Evolutionary conservation across 2,113 vertebrate species (phyloP).

Genomic region (Eudyptes chrysolophus): DNA sequence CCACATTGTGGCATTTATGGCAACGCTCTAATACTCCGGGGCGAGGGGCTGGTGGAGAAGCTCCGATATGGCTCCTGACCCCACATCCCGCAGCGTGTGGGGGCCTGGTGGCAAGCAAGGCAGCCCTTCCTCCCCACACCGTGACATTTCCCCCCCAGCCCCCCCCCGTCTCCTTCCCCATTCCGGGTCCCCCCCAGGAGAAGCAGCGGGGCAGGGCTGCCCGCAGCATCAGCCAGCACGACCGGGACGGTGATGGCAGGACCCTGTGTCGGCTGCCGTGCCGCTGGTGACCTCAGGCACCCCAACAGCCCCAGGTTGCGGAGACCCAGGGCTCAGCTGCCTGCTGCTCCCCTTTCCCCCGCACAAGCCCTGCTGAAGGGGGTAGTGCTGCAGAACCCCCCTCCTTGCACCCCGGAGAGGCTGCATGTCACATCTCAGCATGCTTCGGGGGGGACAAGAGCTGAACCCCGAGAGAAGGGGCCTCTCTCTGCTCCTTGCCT

Average conservation of each 20-base stretch:
- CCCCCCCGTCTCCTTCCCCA: not conserved
- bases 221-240: not conserved
- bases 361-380: not conserved
- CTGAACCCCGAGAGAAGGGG: not conserved
- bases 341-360: not conserved
- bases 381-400: not conserved
- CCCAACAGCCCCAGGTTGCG: fast-evolving
- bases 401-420: not conserved
- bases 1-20: not conserved
- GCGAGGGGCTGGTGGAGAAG: not conserved
- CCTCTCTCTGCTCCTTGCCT: not conserved
- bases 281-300: not conserved
- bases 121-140: not conserved
- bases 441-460: fast-evolving
- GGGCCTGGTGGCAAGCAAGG: not conserved
- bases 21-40: not conserved
- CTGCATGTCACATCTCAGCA: not conserved
- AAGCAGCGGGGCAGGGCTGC: not conserved
- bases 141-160: not conserved
- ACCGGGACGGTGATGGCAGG: not conserved
- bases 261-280: not conserved
- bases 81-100: fast-evolving
- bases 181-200: fast-evolving
- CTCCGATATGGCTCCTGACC: not conserved
- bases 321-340: not conserved